Base-by-base conservation (phyloP, 2,888 invertebrate species). In the Willowsia nigromaculata region DNA sequence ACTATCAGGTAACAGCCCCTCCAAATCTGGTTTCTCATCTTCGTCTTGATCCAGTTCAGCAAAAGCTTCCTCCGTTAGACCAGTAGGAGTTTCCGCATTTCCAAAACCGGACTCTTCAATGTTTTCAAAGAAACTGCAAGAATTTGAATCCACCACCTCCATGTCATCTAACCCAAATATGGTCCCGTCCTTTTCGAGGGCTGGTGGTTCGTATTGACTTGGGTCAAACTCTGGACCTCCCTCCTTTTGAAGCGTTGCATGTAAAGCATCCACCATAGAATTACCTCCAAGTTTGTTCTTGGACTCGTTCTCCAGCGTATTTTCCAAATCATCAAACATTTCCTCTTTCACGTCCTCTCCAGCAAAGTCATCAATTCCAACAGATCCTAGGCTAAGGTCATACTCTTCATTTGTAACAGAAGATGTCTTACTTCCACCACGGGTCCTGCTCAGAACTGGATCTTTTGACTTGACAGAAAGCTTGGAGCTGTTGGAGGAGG, bases 81-180 rank as follows among this genome's bases (percentile, higher is more conserved):
- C 89, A 5, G 84, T 59, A 15, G 84, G 80, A n/a, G 76, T 74
- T 15, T 89, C 89, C 3, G 80, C 84, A 18, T 62, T 83, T 15
- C 62, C 88, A 80, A 89, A 89, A n/a, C 56, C 84, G 0, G 84
- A 65, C 13, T 85, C 89, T 5, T 84, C 81, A 1, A 84, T 65
- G 22, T 68, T 83, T 84, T 88, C 89, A 84, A 89, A 89, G 50
- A 89, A 84, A 37, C 68, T 89, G 30, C 87, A 87, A 18, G 87
- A 80, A 59, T 83, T 83, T 27, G 84, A 33, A 11, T 43, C 74
- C 15, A 0, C 56, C 3, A 43, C 82, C n/a, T 88, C 89, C 78
- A 89, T 89, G 33, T 89, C 89, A n/a, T 89, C 89, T 37, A 89
- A 71, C 40, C 40, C 84, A 84, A 89, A 85, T 15, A 89, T 84